phyloP scores from a whole-genome alignment of 2,113 vertebrate genomes.

The Gadus chalcogrammus region DNA sequence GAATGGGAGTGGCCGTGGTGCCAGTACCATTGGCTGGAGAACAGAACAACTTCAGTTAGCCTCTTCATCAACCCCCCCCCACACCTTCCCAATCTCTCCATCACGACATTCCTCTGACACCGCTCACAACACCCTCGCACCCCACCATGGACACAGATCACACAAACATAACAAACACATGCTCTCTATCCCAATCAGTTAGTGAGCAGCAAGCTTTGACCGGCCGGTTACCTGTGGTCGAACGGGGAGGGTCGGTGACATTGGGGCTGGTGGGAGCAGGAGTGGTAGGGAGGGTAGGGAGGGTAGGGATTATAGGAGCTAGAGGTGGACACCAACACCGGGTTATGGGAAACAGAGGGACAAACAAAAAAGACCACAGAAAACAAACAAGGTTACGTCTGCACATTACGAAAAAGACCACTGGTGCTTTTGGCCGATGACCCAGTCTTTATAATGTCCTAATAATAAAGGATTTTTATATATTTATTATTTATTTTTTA shows the following conservation, averaged over 20 bases:
- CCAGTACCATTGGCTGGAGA: no score
- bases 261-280: constrained; percentile 10
- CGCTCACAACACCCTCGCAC: not conserved
- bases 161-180: not conserved
- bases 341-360: constrained; percentile 27
- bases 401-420: no score
- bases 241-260: not conserved
- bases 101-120: no score
- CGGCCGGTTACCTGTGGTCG: constrained; percentile 57
- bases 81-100: no score
- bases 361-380: constrained; percentile 16
- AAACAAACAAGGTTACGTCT: constrained; percentile 5
- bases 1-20: no score
- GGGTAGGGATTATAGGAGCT: not conserved
- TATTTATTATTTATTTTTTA: not conserved
- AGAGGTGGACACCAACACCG: constrained; percentile 53
- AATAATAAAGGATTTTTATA: no score
- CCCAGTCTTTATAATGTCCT: no score
- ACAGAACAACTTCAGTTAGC: no score
- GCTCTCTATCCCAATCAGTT: not conserved
- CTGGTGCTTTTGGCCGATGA: no score
- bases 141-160: not conserved
- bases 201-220: not conserved
- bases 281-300: constrained; percentile 16
- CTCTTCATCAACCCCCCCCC: no score